Evolutionary conservation across 2,797 vertebrate genomes (phyloP), one percentile per base, ranked within the genome.

Genomic region (Phylloscopus collybita): DNA sequence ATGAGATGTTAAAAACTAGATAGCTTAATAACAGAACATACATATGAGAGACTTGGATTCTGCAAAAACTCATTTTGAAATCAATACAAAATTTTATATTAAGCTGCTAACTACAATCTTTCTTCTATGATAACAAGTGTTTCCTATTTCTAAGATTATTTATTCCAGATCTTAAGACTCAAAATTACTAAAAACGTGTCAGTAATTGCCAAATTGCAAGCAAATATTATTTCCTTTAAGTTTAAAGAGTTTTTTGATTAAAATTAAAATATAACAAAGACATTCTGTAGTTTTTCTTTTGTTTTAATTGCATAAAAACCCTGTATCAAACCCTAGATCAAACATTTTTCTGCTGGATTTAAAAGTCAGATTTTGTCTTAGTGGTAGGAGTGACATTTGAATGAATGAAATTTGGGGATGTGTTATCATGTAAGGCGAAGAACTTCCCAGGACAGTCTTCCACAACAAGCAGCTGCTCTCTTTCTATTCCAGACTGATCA

Each of bases 401-500:
- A 64, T 32, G 26, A 36, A 44, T 26, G 44, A 36, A 65, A 70
- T 60, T 3, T n/a, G 38, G 30, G 47, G 65, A 45, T 36, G 16
- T 86, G 50, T 30, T 79, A 7, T 3, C 50, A 21, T 0, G 0
- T n/a, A 50, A 54, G 21, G 30, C 4, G 27, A n/a, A 70, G 26
- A 23, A 47, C 25, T 73, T 71, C 19, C 38, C 60, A 80, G 60
- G 34, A 50, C 13, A 74, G 9, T 21, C 27, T 71, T 67, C 25
- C 40, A 70, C 47, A 74, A 45, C 7, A 60, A 53, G 29, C 36
- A 89, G 54, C n/a, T 86, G 7, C 76, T 87, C 32, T 56, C 22
- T 78, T 87, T 91, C 49, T 84, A 0, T 93, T 88, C 73, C 15
- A 96, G 97, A 21, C 82, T 94, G 84, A 82, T 92, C 84, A 98